Evolutionary conservation across 1,140 invertebrate genomes (phyloP), one percentile per base, ranked within the genome.

Genomic region (Drosophila pallidifrons): DNA sequence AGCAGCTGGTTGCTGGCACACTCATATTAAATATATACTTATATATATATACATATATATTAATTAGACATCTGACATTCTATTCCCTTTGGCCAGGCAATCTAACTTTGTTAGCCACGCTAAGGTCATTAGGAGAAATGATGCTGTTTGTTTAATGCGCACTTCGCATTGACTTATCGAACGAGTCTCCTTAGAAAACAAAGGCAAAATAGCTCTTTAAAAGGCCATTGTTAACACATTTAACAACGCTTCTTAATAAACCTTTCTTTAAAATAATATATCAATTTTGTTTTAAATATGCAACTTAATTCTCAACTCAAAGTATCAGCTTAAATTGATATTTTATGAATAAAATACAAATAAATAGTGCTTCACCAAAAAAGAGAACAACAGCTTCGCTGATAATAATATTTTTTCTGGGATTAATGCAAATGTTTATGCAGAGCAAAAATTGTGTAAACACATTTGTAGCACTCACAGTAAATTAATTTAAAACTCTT

Each of bases 21-120:
- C 13, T 41, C 20, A 54, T 11, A 65, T 54, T 55, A 55, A 13
- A 57, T 41, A 46, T 35, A 25, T 25, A 20, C 20, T 20, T 20
- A 4, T 59, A 54, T 59, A 38, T 60, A 30, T 35, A 47, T 51
- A 58, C n/a, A n/a, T 15, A 15, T 15, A 15, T 59, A 54, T 59
- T 74, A 74, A 74, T 74, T 74, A 74, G 41, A 68, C 49, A 61
- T 35, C 55, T 68, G 41, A 59, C 16, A 35, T 47, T 45, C 8
- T 35, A 52, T 43, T 43, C 35, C 15, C 20, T 16, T 28, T 8
- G 51, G 13, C 20, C 43, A 43, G 38, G 28, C 54, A 59, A 73
- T 67, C 46, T 68, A 74, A 63, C 72, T 70, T 61, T 57, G 58
- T 75, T 61, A 75, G 32, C 25, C 28, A 11, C 54, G 49, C 59